Conservation (phyloP, 2,797 vertebrate genomes). For the Danio albolineatus region DNA sequence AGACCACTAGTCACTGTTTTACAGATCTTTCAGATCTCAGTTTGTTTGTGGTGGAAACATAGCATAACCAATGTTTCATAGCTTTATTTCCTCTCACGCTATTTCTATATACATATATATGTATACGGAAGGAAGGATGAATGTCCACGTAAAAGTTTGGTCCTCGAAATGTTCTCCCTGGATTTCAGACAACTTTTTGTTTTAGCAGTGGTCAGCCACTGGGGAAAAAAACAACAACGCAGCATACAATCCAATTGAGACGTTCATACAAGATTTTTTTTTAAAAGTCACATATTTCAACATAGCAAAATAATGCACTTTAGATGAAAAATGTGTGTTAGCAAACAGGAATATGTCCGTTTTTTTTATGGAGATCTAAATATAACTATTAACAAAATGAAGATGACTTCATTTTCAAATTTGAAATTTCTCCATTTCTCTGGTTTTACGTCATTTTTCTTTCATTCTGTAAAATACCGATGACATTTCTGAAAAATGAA, state of each 20-base stretch:
- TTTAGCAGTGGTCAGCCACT: constrained; percentile 1
- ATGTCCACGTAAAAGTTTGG: not conserved
- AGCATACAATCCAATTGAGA: not conserved
- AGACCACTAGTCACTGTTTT: constrained; percentile 12
- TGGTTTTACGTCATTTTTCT: too few species aligned
- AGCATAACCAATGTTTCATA: not conserved
- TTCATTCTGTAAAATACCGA: too few species aligned
- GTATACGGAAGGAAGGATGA: not conserved
- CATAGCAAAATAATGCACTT: not conserved
- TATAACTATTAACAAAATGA: too few species aligned
- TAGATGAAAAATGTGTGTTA: not conserved
- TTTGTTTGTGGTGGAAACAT: constrained; percentile 20
- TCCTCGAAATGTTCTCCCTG: constrained; percentile 11
- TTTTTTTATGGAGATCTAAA: too few species aligned
- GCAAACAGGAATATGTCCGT: too few species aligned
- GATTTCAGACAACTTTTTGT: not conserved
- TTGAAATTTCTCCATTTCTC: too few species aligned
- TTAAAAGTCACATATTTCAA: not conserved
- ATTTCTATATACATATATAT: not conserved
- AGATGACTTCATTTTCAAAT: too few species aligned
- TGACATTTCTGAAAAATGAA: too few species aligned
- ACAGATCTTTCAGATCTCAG: constrained; percentile 11
- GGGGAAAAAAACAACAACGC: not conserved
- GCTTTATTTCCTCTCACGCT: not conserved
- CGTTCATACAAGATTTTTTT: not conserved